Conservation (phyloP, 2,888 invertebrate genomes). For the Lasioglossum morio region DNA sequence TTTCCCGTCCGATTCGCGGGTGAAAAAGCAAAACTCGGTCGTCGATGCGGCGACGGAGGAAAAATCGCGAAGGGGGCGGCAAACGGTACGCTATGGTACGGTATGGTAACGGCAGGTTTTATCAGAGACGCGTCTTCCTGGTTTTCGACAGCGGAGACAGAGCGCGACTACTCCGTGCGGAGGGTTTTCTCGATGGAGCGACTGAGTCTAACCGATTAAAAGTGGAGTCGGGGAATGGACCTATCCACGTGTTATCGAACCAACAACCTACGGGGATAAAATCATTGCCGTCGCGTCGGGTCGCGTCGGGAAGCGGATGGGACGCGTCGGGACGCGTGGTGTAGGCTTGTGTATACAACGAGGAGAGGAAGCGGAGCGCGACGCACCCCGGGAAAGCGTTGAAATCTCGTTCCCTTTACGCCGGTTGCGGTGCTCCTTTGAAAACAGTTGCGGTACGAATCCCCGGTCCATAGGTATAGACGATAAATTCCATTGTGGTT, state of each 20-base stretch:
- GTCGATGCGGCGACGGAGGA: neutral
- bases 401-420: constrained; percentile 58
- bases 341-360: neutral
- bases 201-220: constrained; percentile 19
- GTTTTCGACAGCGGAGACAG: constrained; percentile 14
- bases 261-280: constrained; percentile 14
- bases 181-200: neutral
- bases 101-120: neutral
- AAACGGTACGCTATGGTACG: neutral
- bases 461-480: constrained; percentile 50
- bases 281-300: constrained; percentile 15
- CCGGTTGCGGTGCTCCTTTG: constrained; percentile 60
- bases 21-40: neutral
- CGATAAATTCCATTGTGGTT: constrained; percentile 64
- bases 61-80: neutral
- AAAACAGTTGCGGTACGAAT: constrained; percentile 61
- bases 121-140: constrained; percentile 7
- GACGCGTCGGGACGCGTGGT: neutral
- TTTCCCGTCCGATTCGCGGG: constrained; percentile 3
- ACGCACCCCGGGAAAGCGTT: constrained; percentile 40
- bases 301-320: neutral
- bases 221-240: neutral
- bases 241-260: constrained; percentile 17
- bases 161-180: neutral
- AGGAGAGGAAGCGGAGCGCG: neutral